These are phyloP conservation scores for Apostichopus japonicus DNA, from an alignment of 35 echinoderm and acorn worm genomes.

Conservation along the genomic window DNA sequence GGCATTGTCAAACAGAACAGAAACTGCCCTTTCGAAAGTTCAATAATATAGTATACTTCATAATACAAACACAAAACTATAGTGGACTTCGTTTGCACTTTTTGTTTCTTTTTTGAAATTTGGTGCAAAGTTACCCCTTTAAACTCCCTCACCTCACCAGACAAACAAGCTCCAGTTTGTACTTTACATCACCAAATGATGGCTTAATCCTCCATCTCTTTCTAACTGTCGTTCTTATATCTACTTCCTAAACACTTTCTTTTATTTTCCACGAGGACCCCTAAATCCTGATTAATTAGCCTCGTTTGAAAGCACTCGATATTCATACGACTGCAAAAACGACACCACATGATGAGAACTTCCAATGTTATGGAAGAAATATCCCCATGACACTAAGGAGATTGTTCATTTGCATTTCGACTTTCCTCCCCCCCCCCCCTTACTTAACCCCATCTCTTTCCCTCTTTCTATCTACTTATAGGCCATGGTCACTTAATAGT, in stretches of 20 bases:
- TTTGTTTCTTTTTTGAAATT: too few species aligned
- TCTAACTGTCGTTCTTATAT: neutral
- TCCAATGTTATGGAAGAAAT: conserved; percentile 11
- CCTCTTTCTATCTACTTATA: conserved; percentile 33
- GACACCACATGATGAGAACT: neutral
- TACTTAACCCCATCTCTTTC: too few species aligned
- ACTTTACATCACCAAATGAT: neutral
- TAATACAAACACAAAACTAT: too few species aligned
- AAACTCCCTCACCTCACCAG: neutral
- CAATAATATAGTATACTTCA: too few species aligned
- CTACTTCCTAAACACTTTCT: neutral
- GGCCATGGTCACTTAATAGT: conserved; percentile 61
- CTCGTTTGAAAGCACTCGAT: conserved; percentile 42
- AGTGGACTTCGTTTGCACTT: too few species aligned
- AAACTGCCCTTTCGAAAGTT: too few species aligned
- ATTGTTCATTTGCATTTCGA: neutral
- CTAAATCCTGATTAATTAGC: conserved; percentile 36
- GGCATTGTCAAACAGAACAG: too few species aligned
- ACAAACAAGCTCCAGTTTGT: conserved; percentile 2
- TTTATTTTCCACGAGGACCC: neutral
- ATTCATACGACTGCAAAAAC: neutral
- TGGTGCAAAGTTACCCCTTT: neutral
- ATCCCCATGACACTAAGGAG: neutral
- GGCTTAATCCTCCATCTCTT: neutral
- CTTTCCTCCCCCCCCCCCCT: neutral